Base-by-base conservation (phyloP, 2,113 vertebrate species). In the Lophura nycthemera region DNA sequence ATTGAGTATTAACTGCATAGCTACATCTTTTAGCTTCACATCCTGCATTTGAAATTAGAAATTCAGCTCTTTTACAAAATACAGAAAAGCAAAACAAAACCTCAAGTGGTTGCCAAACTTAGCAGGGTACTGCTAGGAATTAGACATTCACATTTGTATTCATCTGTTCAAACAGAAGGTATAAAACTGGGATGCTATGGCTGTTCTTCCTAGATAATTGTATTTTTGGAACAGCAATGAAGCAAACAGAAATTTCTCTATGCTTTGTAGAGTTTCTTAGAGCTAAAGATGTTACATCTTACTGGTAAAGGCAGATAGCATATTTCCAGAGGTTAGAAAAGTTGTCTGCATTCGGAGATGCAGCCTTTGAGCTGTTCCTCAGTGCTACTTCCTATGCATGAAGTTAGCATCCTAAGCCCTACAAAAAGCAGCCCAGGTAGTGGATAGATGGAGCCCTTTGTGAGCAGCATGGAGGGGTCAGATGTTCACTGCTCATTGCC, bases 31-130 rank as follows among this genome's bases (percentile, higher is more conserved):
- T 81, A 38, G 25, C 45, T 82, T 52, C 67, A 60, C 27, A 7
- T n/a, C 25, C 63, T 88, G 72, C 38, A 86, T 95, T 93, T 95
- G 76, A 90, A 77, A 70, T 61, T 70, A 84, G 70, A 88, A 93
- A 92, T 88, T 80, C 38, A 60, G 9, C 2, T 52, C 32, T 82
- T 22, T 71, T 63, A 43, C 10, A 18, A 67, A 34, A 20, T 7
- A 61, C 8, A 21, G 3, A 14, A 56, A 67, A 75, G 29, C 24
- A 56, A 77, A 87, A 40, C n/a, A 71, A 94, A 90, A 86, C 47
- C 70, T 88, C 64, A 75, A 78, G 85, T 57, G 43, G 52, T 24
- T 92, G 88, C 69, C 88, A 90, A 86, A 86, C 78, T 74, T 91
- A 88, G 85, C 83, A 83, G 65, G 65, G n/a, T 67, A 56, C 72